phyloP scores from a whole-genome alignment of 2,888 invertebrate species.

The Drosophila koepferae region DNA sequence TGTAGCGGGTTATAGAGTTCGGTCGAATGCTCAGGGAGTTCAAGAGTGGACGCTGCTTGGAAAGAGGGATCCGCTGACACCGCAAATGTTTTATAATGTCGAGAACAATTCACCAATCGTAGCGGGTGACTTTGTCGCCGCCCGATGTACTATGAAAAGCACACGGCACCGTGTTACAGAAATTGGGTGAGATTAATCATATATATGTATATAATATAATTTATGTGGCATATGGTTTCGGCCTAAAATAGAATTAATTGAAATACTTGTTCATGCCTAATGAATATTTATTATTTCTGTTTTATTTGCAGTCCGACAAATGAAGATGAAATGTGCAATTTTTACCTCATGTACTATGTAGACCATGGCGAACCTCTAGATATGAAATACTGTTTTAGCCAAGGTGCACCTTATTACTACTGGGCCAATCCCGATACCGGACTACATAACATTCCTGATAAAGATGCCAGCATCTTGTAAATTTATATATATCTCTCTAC shows the following conservation, averaged over 20 bases:
- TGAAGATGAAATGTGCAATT: constrained; percentile 97
- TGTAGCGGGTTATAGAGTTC: constrained; percentile 93
- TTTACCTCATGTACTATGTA: constrained; percentile 97
- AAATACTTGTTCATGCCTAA: background rate
- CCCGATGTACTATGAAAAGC: constrained; percentile 96
- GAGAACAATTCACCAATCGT: constrained; percentile 87
- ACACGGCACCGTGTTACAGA: constrained; percentile 87
- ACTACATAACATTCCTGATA: constrained; percentile 91
- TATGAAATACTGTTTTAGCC: constrained; percentile 93
- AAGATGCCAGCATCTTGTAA: constrained; percentile 87
- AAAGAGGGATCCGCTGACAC: constrained; percentile 93
- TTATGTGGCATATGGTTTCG: background rate
- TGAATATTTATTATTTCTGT: background rate
- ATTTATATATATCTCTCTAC: constrained; percentile 23
- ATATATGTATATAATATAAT: background rate
- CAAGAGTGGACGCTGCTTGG: constrained; percentile 94
- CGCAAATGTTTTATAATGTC: constrained; percentile 98
- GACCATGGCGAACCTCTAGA: constrained; percentile 90
- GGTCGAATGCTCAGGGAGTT: constrained; percentile 86
- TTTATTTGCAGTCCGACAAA: constrained; percentile 89
- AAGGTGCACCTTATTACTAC: constrained; percentile 93
- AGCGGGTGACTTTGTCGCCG: constrained; percentile 92
- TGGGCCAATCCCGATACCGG: constrained; percentile 89
- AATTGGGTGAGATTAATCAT: constrained; percentile 88
- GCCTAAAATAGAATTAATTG: constrained; percentile 1